A percentile compares a stretch with the other conserved stretches of the same genome.
phyloP scores from a whole-genome alignment of 2,797 vertebrate genomes.

The Florisuga fusca region DNA sequence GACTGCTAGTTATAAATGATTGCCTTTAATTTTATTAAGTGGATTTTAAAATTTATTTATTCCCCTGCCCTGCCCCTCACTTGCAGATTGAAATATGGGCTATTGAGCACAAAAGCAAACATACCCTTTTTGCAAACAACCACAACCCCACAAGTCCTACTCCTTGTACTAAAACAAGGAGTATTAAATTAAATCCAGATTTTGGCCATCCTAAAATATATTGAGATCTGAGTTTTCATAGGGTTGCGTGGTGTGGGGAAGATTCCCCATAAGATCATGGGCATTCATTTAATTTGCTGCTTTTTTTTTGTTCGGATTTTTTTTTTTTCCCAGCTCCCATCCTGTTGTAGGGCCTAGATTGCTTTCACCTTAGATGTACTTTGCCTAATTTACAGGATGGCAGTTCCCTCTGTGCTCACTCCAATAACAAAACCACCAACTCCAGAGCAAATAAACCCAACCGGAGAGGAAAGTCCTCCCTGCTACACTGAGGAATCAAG shows the following conservation, averaged over 20 bases:
- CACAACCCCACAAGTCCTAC: background rate
- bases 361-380: background rate
- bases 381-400: background rate
- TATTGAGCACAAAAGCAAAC: background rate
- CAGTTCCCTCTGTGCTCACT: background rate
- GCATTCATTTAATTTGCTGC: background rate
- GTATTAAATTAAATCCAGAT: background rate
- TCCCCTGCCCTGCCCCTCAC: background rate
- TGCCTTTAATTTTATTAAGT: background rate
- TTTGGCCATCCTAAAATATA: background rate
- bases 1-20: background rate
- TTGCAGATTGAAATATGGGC: background rate
- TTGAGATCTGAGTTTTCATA: fast-evolving
- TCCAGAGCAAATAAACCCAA: background rate
- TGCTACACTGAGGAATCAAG: background rate
- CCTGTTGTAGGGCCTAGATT: background rate
- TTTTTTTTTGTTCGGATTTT: background rate
- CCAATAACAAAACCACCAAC: background rate
- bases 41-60: background rate
- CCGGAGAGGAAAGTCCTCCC: background rate
- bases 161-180: background rate
- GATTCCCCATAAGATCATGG: fast-evolving
- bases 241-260: background rate
- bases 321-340: background rate
- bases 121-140: background rate